phyloP scores from a whole-genome alignment of 2,888 invertebrate species.

The Conus canariensis region DNA sequence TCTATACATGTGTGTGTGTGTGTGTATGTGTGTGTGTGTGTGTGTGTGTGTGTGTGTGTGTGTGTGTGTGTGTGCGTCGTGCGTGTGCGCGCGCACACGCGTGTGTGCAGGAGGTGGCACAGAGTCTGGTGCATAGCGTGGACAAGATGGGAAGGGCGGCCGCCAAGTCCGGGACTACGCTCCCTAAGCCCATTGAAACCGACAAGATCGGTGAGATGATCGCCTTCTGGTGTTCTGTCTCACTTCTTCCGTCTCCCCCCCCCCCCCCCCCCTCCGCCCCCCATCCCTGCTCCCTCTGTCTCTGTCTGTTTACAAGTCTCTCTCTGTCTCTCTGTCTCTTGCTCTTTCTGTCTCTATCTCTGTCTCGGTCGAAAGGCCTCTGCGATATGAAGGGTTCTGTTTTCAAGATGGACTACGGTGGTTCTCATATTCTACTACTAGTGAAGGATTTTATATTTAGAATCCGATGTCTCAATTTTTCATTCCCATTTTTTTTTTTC shows the following conservation, averaged over 20 bases:
- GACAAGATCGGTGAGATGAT: neutral
- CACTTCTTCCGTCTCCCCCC: neutral
- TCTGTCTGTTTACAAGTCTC: neutral
- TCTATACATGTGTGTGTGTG: neutral
- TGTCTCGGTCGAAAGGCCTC: neutral
- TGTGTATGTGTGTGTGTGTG: slow-evolving; percentile 23
- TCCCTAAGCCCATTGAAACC: neutral
- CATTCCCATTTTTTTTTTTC: no score
- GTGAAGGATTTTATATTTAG: no score
- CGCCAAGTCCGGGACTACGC: neutral
- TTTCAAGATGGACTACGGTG: no score
- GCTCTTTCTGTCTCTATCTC: neutral
- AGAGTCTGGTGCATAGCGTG: neutral
- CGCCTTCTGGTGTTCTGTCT: neutral
- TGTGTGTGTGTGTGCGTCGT: slow-evolving; percentile 8
- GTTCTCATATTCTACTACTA: no score
- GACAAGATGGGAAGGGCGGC: neutral
- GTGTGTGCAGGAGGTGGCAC: neutral
- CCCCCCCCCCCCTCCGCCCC: no score
- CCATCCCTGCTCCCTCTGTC: neutral
- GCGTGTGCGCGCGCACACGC: neutral
- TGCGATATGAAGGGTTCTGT: no score
- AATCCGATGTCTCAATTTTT: no score
- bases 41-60: no score
- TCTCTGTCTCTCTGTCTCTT: neutral